Base-by-base conservation (phyloP, 2,797 vertebrate genomes). In the Carapus acus region DNA sequence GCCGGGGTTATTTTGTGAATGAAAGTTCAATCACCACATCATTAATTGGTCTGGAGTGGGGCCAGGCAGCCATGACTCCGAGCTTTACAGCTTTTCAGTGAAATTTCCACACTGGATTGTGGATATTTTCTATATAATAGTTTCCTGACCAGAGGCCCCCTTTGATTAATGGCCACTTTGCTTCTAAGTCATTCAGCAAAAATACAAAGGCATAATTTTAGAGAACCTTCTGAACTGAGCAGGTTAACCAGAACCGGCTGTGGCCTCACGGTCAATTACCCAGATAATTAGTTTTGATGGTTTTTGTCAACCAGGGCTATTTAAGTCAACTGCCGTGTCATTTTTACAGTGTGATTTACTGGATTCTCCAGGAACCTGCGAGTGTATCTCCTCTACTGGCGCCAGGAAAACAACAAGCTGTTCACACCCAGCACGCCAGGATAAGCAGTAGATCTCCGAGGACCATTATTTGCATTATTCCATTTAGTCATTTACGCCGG, bases 61-160 rank as follows among this genome's bases (percentile, higher is more conserved):
- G 84, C 81, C 85, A 86, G 82, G 78, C 84, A 84, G 75, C 85
- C 79, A 80, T 84, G 83, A 84, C 85, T 90, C 86, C 77, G 85
- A 90, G 91, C 91, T 97, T 94, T 92, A 93, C 91, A 86, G 87
- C 89, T 88, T 81, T n/a, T 72, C 85, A 87, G 88, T 89, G 90
- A 92, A 91, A 94, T 90, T 90, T 90, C 82, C 57, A 83, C 77
- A 1, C 69, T 87, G 90, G 92, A 92, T 88, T 88, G 88, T 86
- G 90, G 90, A 91, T 92, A 93, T 94, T 94, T 94, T 93, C 90
- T 89, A 84, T 85, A 85, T 85, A 90, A 91, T 90, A 87, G 90
- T 89, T 90, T 90, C 84, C 84, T 91, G 90, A 90, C 91, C 89
- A 87, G 84, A 77, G 88, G 88, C 87, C 83, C 78, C 76, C 2